Conservation (phyloP, 2,888 invertebrate species). For the Metopia argyrocephala region DNA sequence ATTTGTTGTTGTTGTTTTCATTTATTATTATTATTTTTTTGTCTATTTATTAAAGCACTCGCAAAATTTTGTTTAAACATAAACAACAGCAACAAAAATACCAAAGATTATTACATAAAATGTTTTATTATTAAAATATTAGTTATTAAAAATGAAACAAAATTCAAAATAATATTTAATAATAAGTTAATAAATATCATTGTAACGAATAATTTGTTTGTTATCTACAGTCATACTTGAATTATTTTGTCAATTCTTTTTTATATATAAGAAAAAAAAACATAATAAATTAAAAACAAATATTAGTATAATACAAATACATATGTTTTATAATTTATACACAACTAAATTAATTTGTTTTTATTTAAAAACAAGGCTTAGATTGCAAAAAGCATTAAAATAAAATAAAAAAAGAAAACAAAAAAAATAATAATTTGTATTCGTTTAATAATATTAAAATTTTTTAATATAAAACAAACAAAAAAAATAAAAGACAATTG, state of each 20-base stretch:
- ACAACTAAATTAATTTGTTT: conserved; percentile 14
- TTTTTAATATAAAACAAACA: conserved; percentile 44
- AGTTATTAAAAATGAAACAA: conserved; percentile 29
- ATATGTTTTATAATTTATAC: conserved; percentile 45
- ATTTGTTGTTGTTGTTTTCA: not conserved
- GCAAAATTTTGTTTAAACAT: conserved; percentile 35
- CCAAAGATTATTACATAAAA: conserved; percentile 57
- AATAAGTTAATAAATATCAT: conserved; percentile 25
- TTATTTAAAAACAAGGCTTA: conserved; percentile 8
- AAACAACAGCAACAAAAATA: conserved; percentile 42
- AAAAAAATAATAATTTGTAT: conserved; percentile 38
- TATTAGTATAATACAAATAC: conserved; percentile 15
- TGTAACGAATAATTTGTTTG: conserved; percentile 49
- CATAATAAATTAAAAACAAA: conserved; percentile 2
- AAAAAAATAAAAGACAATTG: conserved; percentile 4
- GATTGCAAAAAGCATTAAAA: not conserved
- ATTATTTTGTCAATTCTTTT: conserved; percentile 61
- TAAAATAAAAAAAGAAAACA: not conserved
- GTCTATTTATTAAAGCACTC: conserved; percentile 38
- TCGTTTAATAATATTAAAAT: conserved; percentile 43
- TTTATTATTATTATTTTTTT: not conserved
- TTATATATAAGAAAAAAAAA: conserved; percentile 28
- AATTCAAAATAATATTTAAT: conserved; percentile 43
- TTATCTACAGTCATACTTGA: conserved; percentile 45
- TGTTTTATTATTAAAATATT: conserved; percentile 23